Evolutionary conservation across 2,888 invertebrate genomes (phyloP).

Genomic region (Idaea straminata): DNA sequence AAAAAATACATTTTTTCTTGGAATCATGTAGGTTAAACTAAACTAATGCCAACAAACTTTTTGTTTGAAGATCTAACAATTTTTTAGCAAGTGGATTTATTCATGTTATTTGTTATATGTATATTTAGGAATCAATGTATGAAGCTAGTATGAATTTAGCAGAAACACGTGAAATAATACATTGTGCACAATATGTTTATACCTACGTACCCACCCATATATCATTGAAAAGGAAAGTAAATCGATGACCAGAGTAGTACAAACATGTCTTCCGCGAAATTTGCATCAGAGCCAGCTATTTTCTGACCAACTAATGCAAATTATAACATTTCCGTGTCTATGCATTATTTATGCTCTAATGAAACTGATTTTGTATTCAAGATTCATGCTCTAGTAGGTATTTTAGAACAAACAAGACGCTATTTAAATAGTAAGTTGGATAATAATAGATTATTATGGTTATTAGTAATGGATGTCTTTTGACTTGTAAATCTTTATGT

Average conservation of each 20-base stretch:
- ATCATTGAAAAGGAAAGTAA: slow-evolving; percentile 36
- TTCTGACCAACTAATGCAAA: slow-evolving; percentile 50
- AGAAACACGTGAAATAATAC: background rate
- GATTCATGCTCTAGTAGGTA: background rate
- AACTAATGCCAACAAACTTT: background rate
- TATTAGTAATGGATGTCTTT: background rate
- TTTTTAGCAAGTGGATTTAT: background rate
- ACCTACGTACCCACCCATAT: background rate
- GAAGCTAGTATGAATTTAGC: background rate
- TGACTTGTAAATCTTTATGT: too few relatives aligned
- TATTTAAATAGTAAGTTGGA: background rate
- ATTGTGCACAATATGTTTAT: background rate
- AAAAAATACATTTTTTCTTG: background rate
- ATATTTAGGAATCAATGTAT: background rate
- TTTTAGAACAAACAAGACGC: background rate
- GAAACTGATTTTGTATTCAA: slow-evolving; percentile 16
- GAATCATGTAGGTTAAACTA: background rate
- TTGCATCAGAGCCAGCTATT: slow-evolving; percentile 42
- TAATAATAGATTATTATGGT: background rate
- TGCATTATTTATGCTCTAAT: slow-evolving; percentile 42
- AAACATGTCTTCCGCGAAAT: slow-evolving; percentile 45
- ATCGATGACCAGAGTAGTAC: slow-evolving; percentile 25
- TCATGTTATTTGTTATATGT: too few relatives aligned
- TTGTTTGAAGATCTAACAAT: background rate
- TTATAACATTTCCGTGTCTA: slow-evolving; percentile 49